phyloP scores from a whole-genome alignment of 2,888 invertebrate species.

The Cheiracanthium punctorium region DNA sequence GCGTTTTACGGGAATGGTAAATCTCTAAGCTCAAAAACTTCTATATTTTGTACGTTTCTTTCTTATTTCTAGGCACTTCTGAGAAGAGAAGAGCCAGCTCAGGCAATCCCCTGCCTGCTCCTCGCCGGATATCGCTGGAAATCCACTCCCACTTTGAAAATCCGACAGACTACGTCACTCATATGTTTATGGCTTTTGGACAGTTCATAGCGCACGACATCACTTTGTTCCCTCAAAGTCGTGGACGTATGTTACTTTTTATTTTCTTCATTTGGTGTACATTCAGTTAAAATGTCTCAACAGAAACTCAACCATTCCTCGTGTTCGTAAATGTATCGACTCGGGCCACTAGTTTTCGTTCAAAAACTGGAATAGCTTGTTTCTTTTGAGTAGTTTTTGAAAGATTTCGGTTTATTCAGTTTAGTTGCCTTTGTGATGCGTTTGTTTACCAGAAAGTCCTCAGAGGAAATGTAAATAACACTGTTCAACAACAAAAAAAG shows the following conservation, averaged over 20 bases:
- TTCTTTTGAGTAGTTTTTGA: too few relatives aligned
- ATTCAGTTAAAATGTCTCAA: neutral
- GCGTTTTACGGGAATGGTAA: too few relatives aligned
- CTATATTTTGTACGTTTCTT: too few relatives aligned
- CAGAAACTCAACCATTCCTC: neutral
- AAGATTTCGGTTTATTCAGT: too few relatives aligned
- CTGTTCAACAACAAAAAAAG: too few relatives aligned
- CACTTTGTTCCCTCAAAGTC: slow-evolving; percentile 86
- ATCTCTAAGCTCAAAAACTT: too few relatives aligned
- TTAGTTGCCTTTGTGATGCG: too few relatives aligned
- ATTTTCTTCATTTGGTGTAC: too few relatives aligned
- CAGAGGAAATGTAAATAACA: too few relatives aligned
- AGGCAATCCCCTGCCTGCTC: slow-evolving; percentile 87
- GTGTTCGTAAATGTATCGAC: neutral
- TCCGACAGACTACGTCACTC: slow-evolving; percentile 82
- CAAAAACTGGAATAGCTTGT: too few relatives aligned
- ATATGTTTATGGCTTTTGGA: slow-evolving; percentile 96
- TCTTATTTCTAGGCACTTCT: slow-evolving; percentile 45
- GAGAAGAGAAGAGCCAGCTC: slow-evolving; percentile 64
- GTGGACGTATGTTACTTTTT: slow-evolving; percentile 21
- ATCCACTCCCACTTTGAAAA: slow-evolving; percentile 80
- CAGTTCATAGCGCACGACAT: slow-evolving; percentile 95
- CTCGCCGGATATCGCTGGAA: slow-evolving; percentile 88
- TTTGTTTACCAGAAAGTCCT: too few relatives aligned
- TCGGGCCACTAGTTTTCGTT: neutral